Evolutionary conservation across 2,113 vertebrate genomes (phyloP).

Genomic region (Camelus bactrianus): DNA sequence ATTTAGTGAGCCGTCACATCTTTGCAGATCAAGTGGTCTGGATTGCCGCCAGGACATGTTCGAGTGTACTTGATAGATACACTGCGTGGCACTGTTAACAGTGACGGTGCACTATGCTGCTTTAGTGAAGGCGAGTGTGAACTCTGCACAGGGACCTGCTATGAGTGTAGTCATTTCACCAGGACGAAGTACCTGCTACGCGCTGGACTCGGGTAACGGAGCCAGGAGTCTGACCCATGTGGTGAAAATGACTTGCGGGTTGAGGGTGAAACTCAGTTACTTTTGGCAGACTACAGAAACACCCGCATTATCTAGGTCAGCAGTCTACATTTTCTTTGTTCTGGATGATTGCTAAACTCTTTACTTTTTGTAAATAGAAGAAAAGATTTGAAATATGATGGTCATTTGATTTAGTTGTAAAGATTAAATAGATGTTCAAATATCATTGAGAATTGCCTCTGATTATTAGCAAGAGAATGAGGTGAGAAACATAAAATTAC

Average conservation of each 20-base stretch:
- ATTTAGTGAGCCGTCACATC: constrained; percentile 77
- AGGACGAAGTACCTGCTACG: not conserved
- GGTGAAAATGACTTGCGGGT: constrained; percentile 15
- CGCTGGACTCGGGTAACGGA: not conserved
- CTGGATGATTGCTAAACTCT: not conserved
- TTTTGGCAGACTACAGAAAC: not conserved
- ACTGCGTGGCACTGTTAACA: not conserved
- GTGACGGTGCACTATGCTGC: not conserved
- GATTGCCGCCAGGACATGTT: constrained; percentile 61
- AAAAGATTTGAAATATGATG: not conserved
- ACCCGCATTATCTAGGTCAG: constrained; percentile 2
- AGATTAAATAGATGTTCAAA: constrained; percentile 42
- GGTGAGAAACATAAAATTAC: not conserved
- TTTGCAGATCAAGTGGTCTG: constrained; percentile 72
- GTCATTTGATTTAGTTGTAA: not conserved
- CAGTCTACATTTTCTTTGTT: not conserved
- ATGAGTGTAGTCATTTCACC: not conserved
- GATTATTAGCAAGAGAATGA: constrained; percentile 35
- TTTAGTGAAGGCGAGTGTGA: constrained; percentile 20
- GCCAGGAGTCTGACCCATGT: not conserved
- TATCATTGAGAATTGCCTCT: constrained; percentile 31
- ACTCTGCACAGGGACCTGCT: not conserved
- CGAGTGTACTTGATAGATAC: constrained; percentile 47
- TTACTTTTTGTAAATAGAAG: not conserved
- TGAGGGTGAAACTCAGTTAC: not conserved